phyloP scores from a whole-genome alignment of 2,797 vertebrate species.

The Diceros bicornis region DNA sequence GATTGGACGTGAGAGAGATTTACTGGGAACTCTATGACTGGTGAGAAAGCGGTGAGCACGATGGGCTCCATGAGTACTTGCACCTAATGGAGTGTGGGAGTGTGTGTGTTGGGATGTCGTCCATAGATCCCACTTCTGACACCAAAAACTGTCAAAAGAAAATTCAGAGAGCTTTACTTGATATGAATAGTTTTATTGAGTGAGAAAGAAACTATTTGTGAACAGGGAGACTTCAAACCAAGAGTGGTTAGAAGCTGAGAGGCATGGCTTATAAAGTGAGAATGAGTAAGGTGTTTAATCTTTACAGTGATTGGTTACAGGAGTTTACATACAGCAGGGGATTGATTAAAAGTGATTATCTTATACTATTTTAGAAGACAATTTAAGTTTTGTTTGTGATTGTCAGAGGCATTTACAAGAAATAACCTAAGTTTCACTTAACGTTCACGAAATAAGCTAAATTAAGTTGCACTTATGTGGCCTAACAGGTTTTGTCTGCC shows the following conservation, averaged over 20 bases:
- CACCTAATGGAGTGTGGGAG: background rate
- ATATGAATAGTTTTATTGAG: background rate
- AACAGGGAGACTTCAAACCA: background rate
- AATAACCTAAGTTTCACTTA: background rate
- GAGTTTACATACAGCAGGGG: background rate
- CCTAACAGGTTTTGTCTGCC: background rate
- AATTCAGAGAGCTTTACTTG: background rate
- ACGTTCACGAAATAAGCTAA: background rate
- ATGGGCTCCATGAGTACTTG: background rate
- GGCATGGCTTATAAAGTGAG: background rate
- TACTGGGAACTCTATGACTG: background rate
- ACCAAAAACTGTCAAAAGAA: background rate
- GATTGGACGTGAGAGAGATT: background rate
- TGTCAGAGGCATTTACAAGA: background rate
- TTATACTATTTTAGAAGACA: background rate
- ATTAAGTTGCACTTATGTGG: background rate
- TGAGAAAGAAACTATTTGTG: background rate
- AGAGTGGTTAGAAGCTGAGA: background rate
- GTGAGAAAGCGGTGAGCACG: background rate
- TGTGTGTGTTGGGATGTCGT: background rate
- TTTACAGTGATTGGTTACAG: background rate
- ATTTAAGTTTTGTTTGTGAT: background rate
- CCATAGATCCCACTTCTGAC: constrained; percentile 6
- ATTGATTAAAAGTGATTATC: background rate
- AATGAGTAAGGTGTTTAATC: background rate